Evolutionary conservation across 2,888 invertebrate species (phyloP).

Genomic region (Atrina japonica): DNA sequence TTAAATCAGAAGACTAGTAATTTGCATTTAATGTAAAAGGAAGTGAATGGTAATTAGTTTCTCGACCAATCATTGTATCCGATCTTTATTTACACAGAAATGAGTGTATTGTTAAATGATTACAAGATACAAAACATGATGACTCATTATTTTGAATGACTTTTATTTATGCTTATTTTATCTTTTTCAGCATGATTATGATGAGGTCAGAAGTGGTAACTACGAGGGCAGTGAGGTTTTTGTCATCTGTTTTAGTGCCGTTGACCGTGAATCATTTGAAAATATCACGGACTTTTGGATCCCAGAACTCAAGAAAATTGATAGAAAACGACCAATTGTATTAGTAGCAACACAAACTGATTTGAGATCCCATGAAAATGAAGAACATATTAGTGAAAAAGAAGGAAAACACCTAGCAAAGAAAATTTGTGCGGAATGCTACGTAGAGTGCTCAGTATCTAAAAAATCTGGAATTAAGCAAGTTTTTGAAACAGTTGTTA

Average conservation of each 20-base stretch:
- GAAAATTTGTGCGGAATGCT: constrained; percentile 61
- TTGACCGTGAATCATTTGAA: constrained; percentile 68
- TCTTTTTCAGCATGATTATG: constrained; percentile 66
- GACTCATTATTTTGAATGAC: too few relatives aligned
- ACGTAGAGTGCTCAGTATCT: constrained; percentile 61
- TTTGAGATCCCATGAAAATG: constrained; percentile 54
- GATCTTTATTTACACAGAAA: too few relatives aligned
- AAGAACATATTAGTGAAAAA: constrained; percentile 34
- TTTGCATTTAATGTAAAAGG: too few relatives aligned
- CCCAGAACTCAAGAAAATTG: constrained; percentile 66
- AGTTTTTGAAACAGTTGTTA: constrained; percentile 63
- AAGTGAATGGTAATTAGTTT: too few relatives aligned
- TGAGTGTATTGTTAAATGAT: too few relatives aligned
- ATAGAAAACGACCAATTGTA: constrained; percentile 65
- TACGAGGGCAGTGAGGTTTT: constrained; percentile 69
- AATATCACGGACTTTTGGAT: constrained; percentile 66
- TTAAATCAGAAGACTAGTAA: too few relatives aligned
- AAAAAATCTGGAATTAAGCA: constrained; percentile 56
- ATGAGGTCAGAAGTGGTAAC: constrained; percentile 58
- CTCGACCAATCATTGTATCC: too few relatives aligned
- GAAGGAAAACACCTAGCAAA: constrained; percentile 62
- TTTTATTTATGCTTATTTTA: not conserved
- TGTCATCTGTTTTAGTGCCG: constrained; percentile 67
- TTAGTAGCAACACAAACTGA: constrained; percentile 72
- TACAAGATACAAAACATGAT: too few relatives aligned